These are phyloP conservation scores for Jacana jacana DNA, from an alignment of 2,113 vertebrate species.

Conservation along the genomic window DNA sequence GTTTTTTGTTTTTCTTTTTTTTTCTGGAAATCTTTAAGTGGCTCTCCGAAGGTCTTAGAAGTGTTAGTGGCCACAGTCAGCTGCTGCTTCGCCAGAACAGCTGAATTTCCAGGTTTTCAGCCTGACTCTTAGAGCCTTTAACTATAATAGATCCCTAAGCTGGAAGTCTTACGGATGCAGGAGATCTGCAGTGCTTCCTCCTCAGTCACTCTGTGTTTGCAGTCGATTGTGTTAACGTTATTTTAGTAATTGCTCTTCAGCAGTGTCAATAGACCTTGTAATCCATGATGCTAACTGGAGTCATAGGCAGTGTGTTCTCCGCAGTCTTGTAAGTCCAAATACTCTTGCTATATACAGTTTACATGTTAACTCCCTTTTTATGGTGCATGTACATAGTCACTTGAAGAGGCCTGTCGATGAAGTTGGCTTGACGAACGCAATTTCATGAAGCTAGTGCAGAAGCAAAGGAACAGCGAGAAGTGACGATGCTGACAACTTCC, in stretches of 20 bases:
- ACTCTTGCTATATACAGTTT: conserved; percentile 76
- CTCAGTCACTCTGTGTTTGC: neutral
- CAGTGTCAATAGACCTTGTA: conserved; percentile 40
- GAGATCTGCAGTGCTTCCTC: conserved; percentile 47
- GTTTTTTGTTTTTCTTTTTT: neutral
- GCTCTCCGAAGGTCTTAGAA: conserved; percentile 16
- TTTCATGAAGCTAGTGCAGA: conserved; percentile 48
- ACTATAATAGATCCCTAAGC: conserved; percentile 2
- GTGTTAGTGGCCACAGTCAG: conserved; percentile 24
- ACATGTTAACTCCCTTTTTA: conserved; percentile 8
- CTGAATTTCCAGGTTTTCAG: conserved; percentile 18
- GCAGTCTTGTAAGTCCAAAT: conserved; percentile 72
- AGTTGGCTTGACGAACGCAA: conserved; percentile 38
- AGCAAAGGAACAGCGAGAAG: conserved; percentile 55
- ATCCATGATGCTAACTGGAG: conserved; percentile 48
- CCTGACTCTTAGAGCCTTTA: conserved; percentile 34
- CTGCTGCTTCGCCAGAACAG: neutral
- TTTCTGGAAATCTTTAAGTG: conserved; percentile 18
- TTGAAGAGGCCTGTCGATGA: conserved; percentile 81
- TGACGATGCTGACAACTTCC: conserved; percentile 8
- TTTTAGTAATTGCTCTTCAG: neutral
- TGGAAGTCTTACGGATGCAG: conserved; percentile 8
- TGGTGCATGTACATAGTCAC: conserved; percentile 62
- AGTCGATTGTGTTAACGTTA: neutral
- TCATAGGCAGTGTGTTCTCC: conserved; percentile 70